Evolutionary conservation across 2,797 vertebrate genomes (phyloP), one percentile per base, ranked within the genome.

Genomic region (Siniperca obscura): DNA sequence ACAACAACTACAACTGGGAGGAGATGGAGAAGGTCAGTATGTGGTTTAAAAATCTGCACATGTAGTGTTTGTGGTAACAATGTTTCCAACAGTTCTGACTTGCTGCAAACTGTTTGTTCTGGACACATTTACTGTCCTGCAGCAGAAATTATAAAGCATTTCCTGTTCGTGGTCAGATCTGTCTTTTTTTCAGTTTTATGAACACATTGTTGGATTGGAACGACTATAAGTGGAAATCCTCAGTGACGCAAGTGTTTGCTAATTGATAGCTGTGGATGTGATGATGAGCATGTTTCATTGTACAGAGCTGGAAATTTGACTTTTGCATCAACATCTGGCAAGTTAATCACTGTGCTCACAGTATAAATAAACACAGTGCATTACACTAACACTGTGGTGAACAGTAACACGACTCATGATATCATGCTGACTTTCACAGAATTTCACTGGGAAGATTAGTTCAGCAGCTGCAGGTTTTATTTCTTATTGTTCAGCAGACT

Each of bases 1-100:
- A 98, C 95, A 98, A 94, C 93, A 97, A 97, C 94, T 99, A 99
- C 95, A 97, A 99, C 96, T 99, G 98, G 98, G 96, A 98, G 86
- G 97, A 98, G 76, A 87, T 99, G 92, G 98, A 99, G 91, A 98
- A 98, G 98, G 98, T 99, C 74, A 76, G 92, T 61, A 14, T 42
- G 34, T 16, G 40, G 42, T 68, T 70, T 21, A 1, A 64, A 40
- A 44, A 42, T 22, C 53, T 55, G 1, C 2, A 21, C 7, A 36
- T 57, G 34, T 13, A 22, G 44, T 19, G 9, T 25, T 46, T 56
- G 21, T 9, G 7, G 55, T 14, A 59, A 30, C 22, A 17, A n/a
- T 17, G 4, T 25, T 1, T 71, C 46, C 9, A 30, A 7, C 34
- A 42, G 30, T 19, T 64, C n/a, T 73, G 72, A 76, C 38, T 68